Evolutionary conservation across 2,113 vertebrate genomes (phyloP).

Genomic region (Thalassarche chlororhynchos): DNA sequence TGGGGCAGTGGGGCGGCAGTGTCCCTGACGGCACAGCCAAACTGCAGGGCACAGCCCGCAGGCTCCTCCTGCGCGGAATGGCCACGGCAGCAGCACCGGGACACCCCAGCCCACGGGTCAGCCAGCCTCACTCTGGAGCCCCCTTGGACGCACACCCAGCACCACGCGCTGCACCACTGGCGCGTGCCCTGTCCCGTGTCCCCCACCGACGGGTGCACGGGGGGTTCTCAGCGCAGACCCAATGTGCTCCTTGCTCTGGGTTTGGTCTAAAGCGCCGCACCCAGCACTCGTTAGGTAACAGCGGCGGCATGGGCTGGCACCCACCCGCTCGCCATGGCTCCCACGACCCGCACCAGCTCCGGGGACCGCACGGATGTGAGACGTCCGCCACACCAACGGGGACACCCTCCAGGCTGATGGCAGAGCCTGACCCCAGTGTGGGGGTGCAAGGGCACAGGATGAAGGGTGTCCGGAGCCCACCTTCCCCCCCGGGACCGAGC

Average conservation of each 20-base stretch:
- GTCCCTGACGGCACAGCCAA: not conserved
- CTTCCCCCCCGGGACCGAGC: accelerated
- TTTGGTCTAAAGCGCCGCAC: not conserved
- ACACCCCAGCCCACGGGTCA: not conserved
- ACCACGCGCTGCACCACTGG: accelerated
- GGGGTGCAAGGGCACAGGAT: accelerated
- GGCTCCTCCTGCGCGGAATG: not conserved
- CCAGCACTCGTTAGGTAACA: not conserved
- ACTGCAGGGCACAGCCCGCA: accelerated
- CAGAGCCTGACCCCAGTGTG: accelerated
- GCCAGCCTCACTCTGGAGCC: not conserved
- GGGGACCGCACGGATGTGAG: accelerated
- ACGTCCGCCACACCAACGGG: accelerated
- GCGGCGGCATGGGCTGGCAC: not conserved
- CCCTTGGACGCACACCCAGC: accelerated
- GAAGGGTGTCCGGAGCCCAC: not conserved
- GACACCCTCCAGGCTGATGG: not conserved
- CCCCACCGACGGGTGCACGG: accelerated
- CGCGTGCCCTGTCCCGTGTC: accelerated
- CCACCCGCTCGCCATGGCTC: accelerated
- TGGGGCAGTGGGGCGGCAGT: not conserved
- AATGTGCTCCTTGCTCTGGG: accelerated
- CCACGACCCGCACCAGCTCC: not conserved
- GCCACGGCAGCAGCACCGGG: accelerated
- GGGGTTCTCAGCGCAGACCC: accelerated